Evolutionary conservation across 2,797 vertebrate genomes (phyloP).

Genomic region (Amblyraja radiata): DNA sequence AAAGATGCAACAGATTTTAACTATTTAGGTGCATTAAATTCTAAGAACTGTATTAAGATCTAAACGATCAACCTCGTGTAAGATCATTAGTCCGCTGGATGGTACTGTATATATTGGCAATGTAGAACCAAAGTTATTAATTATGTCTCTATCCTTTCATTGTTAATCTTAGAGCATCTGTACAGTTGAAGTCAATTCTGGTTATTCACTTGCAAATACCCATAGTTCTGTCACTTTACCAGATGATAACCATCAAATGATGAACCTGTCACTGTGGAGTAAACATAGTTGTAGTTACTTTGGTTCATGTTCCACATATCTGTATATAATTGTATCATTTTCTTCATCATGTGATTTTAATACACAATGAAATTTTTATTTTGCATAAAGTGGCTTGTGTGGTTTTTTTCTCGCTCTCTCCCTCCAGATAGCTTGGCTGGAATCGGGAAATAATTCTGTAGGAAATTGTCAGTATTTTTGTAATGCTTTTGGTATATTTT

Average conservation of each 20-base stretch:
- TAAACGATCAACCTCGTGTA: slow-evolving; percentile 24
- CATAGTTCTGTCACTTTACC: neutral
- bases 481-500: neutral
- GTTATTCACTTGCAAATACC: slow-evolving; percentile 5
- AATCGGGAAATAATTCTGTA: slow-evolving; percentile 16
- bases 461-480: neutral
- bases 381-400: slow-evolving; percentile 30
- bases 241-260: neutral
- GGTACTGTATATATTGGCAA: slow-evolving; percentile 35
- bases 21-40: neutral
- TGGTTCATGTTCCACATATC: slow-evolving; percentile 24
- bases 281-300: neutral
- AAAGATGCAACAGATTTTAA: slow-evolving; percentile 17
- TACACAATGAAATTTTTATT: slow-evolving; percentile 35
- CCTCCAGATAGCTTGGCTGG: slow-evolving; percentile 14
- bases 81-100: slow-evolving; percentile 17
- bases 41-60: slow-evolving; percentile 17
- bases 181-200: neutral
- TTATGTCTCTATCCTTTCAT: neutral
- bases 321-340: slow-evolving; percentile 33
- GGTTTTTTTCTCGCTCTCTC: neutral
- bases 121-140: slow-evolving; percentile 31
- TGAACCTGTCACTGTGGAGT: slow-evolving; percentile 28
- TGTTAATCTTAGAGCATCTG: neutral
- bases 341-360: slow-evolving; percentile 30